Evolutionary conservation across 2,113 vertebrate genomes (phyloP).

Genomic region (Mastomys natalensis): DNA sequence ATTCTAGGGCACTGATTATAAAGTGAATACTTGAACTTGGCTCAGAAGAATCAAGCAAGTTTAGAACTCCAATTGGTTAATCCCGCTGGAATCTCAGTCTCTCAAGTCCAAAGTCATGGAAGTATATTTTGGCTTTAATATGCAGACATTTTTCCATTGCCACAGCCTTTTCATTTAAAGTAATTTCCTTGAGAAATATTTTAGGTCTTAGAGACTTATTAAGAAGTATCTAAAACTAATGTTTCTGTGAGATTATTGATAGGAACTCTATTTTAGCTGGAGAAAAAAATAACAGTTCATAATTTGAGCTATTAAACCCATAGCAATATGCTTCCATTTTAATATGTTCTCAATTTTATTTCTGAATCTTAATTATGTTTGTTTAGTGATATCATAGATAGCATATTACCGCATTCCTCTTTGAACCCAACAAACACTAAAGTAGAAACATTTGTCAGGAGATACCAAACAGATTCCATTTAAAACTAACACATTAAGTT

Average conservation of each 20-base stretch:
- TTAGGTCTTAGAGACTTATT: slow-evolving; percentile 42
- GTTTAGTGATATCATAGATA: slow-evolving; percentile 25
- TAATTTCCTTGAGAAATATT: slow-evolving; percentile 57
- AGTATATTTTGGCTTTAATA: slow-evolving; percentile 60
- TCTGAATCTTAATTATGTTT: slow-evolving; percentile 1
- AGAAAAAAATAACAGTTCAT: not conserved
- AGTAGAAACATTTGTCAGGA: slow-evolving; percentile 25
- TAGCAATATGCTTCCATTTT: slow-evolving; percentile 5
- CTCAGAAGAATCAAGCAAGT: slow-evolving; percentile 55
- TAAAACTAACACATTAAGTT: slow-evolving; percentile 32
- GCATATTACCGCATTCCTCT: slow-evolving; percentile 31
- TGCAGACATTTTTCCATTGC: slow-evolving; percentile 64
- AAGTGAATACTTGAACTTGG: slow-evolving; percentile 69
- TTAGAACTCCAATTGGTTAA: slow-evolving; percentile 75
- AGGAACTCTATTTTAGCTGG: slow-evolving; percentile 19
- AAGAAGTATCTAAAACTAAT: slow-evolving; percentile 34
- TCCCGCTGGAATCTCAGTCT: slow-evolving; percentile 70
- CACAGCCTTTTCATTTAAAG: slow-evolving; percentile 68
- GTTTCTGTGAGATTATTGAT: slow-evolving; percentile 17
- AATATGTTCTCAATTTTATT: slow-evolving; percentile 35
- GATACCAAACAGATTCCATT: slow-evolving; percentile 25
- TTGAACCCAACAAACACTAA: slow-evolving; percentile 35
- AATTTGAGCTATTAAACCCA: slow-evolving; percentile 7
- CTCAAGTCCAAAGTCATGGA: slow-evolving; percentile 59
- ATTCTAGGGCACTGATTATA: slow-evolving; percentile 50